These are phyloP conservation scores for Acleris emargana DNA, from an alignment of 2,888 invertebrate species.

Conservation along the genomic window DNA sequence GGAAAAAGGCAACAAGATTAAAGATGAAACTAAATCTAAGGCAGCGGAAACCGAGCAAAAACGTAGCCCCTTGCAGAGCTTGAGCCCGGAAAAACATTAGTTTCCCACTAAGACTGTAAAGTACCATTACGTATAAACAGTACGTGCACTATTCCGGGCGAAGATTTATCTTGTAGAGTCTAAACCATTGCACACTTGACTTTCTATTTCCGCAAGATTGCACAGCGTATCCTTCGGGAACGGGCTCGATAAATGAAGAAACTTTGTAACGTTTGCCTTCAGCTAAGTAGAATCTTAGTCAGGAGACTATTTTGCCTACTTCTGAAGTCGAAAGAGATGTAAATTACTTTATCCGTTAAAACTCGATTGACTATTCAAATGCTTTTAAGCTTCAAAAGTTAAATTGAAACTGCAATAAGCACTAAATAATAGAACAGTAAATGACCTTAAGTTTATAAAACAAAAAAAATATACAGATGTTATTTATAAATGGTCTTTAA, in stretches of 20 bases:
- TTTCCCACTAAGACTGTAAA: slow-evolving; percentile 38
- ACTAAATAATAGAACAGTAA: too few relatives aligned
- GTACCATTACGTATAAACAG: slow-evolving; percentile 39
- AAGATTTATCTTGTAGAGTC: slow-evolving; percentile 60
- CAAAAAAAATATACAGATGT: too few relatives aligned
- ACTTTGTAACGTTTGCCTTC: slow-evolving; percentile 63
- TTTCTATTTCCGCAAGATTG: slow-evolving; percentile 74
- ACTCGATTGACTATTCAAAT: not conserved
- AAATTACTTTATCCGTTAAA: not conserved
- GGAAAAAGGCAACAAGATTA: slow-evolving; percentile 14
- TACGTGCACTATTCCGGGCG: slow-evolving; percentile 42
- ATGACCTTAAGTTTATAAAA: too few relatives aligned
- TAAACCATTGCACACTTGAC: slow-evolving; percentile 68
- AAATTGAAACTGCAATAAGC: too few relatives aligned
- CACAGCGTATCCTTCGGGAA: slow-evolving; percentile 62
- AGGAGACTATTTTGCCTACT: not conserved
- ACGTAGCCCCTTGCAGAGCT: slow-evolving; percentile 18
- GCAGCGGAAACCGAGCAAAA: slow-evolving; percentile 13
- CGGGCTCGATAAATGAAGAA: slow-evolving; percentile 66
- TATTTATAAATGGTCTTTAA: too few relatives aligned
- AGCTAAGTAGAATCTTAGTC: slow-evolving; percentile 51
- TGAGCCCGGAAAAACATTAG: slow-evolving; percentile 34
- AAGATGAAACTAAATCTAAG: slow-evolving; percentile 19
- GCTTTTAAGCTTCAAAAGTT: too few relatives aligned
- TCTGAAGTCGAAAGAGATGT: not conserved